Conservation (phyloP, 1,140 invertebrate species). For the Ceratoteleas bidentatus region DNA sequence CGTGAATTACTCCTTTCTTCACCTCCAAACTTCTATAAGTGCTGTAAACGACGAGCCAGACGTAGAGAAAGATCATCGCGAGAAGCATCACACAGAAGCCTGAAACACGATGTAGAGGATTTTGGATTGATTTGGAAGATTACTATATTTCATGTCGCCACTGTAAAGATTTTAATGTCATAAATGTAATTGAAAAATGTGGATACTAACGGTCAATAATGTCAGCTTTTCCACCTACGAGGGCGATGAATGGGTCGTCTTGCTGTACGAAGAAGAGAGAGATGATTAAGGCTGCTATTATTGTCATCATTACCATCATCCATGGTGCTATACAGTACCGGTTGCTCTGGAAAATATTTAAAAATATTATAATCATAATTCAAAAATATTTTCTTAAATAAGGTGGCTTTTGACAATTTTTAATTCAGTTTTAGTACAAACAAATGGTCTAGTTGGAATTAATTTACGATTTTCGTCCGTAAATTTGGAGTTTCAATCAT, state of each 20-base stretch:
- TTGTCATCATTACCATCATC: slow-evolving; percentile 79
- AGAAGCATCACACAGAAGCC: slow-evolving; percentile 72
- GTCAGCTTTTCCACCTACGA: slow-evolving; percentile 73
- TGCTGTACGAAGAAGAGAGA: slow-evolving; percentile 76
- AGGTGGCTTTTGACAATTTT: too few species aligned
- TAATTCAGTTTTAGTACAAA: background rate
- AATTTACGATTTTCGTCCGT: background rate
- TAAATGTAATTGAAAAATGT: background rate
- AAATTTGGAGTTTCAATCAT: too few species aligned
- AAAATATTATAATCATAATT: too few species aligned
- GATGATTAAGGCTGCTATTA: slow-evolving; percentile 74
- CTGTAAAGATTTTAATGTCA: background rate
- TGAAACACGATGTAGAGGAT: background rate
- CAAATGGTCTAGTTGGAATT: background rate
- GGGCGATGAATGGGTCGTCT: slow-evolving; percentile 73
- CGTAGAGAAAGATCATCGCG: slow-evolving; percentile 75
- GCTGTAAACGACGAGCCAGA: slow-evolving; percentile 81
- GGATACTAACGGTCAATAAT: slow-evolving; percentile 74
- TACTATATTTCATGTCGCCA: background rate
- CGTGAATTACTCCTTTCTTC: slow-evolving; percentile 76
- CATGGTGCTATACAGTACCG: slow-evolving; percentile 80
- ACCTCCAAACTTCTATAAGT: slow-evolving; percentile 78
- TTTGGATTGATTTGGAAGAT: background rate
- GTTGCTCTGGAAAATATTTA: slow-evolving; percentile 77
- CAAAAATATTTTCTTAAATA: too few species aligned